These are phyloP conservation scores for Silvanus unidentatus DNA, from an alignment of 2,888 invertebrate species.

Conservation along the genomic window DNA sequence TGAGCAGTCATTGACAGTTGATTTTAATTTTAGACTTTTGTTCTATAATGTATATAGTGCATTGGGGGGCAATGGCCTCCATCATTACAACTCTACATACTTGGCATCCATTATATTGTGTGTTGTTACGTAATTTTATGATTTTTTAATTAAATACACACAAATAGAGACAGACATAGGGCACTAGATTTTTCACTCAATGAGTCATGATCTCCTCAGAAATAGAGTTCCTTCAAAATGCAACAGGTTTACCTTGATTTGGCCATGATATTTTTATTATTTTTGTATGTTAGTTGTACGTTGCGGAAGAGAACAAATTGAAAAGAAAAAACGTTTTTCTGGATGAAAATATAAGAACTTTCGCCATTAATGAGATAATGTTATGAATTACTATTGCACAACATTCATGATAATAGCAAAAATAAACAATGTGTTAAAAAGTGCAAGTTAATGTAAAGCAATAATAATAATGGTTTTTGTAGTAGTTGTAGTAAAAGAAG, in stretches of 20 bases:
- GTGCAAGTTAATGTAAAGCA: slow-evolving; percentile 4
- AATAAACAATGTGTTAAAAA: slow-evolving; percentile 1
- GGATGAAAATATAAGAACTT: not conserved
- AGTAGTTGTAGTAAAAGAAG: not conserved
- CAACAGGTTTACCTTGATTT: slow-evolving; percentile 6
- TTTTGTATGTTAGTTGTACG: not conserved
- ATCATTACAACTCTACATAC: slow-evolving; percentile 20
- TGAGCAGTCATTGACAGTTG: slow-evolving; percentile 33
- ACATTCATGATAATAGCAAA: slow-evolving; percentile 2
- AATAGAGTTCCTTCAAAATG: not conserved
- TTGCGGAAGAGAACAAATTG: not conserved
- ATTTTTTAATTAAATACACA: too few species aligned
- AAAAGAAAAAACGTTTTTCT: not conserved
- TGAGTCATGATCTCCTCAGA: not conserved
- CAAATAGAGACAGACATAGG: not conserved
- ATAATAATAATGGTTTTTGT: not conserved
- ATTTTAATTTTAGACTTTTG: slow-evolving; percentile 31
- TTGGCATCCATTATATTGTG: slow-evolving; percentile 27
- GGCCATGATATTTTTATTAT: slow-evolving; percentile 4
- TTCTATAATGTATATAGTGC: slow-evolving; percentile 11
- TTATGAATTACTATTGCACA: slow-evolving; percentile 4
- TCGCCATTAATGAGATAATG: slow-evolving; percentile 6
- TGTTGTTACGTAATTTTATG: slow-evolving; percentile 26
- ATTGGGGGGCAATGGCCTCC: slow-evolving; percentile 4
- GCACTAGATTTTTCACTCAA: not conserved